Evolutionary conservation across 2,797 vertebrate species (phyloP), one percentile per base, ranked within the genome.

Genomic region (Falco cherrug): DNA sequence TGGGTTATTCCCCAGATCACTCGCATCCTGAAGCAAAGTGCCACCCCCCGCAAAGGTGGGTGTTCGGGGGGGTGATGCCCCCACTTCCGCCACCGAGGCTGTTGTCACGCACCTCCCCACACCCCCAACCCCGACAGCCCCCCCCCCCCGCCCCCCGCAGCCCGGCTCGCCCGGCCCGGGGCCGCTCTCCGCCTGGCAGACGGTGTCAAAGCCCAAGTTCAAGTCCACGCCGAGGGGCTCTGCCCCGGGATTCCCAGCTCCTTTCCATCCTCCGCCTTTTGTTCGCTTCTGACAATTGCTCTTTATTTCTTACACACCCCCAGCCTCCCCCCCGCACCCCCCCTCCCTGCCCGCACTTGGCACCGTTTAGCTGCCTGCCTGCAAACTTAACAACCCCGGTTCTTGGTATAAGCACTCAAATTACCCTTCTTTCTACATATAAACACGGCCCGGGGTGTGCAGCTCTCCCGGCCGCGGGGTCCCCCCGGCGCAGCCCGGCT

Each of bases 201-300:
- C 97, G 93, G 95, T 97, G 97, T 97, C 97, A 97, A 97, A 97
- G 96, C 96, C 95, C 98, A 98, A 98, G 98, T 98, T 98, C 98
- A 98, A 98, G 98, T 98, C 97, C 98, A 98, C 96, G 97, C 96
- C 96, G 97, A 96, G 96, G 94, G 95, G 92, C 95, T 93, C 85
- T 97, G 92, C 93, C 91, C 84, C 86, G 97, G 93, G 97, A 97
- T 94, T 95, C 85, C 95, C 93, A 63, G 92, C 93, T 97, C 95
- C 87, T 96, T 97, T 96, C 97, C 95, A 92, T 94, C 64, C 95
- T 96, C 74, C 93, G 94, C 98, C 97, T 98, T 98, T 98, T 98
- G 69, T 89, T 98, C 97, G 94, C 65, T 90, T 78, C 24, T 88
- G 97, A 98, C 97, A 97, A 98, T 95, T 95, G 86, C 90, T 90